Conservation (phyloP, 2,888 invertebrate genomes). For the Gymnocheta viridis region DNA sequence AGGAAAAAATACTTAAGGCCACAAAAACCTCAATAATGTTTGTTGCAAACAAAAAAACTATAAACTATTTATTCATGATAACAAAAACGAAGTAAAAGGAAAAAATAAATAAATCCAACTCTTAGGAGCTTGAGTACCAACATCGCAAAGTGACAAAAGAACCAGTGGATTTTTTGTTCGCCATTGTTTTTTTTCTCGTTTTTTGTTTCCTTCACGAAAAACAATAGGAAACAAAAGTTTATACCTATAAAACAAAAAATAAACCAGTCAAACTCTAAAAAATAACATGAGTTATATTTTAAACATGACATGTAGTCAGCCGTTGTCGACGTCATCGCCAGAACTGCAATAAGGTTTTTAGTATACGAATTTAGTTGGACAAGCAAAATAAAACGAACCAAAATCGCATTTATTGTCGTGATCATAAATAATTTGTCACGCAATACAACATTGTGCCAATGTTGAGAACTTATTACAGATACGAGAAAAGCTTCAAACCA, state of each 20-base stretch:
- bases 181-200: slow-evolving; percentile 21
- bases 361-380: slow-evolving; percentile 22
- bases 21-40: slow-evolving; percentile 65
- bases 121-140: slow-evolving; percentile 10
- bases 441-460: slow-evolving; percentile 55
- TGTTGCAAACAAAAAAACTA: slow-evolving; percentile 22
- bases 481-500: neutral
- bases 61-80: slow-evolving; percentile 52
- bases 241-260: slow-evolving; percentile 12
- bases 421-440: slow-evolving; percentile 72
- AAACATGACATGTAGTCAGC: slow-evolving; percentile 59
- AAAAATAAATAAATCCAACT: slow-evolving; percentile 8
- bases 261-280: slow-evolving; percentile 64
- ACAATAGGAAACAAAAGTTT: slow-evolving; percentile 17
- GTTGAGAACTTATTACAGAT: neutral
- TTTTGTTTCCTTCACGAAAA: slow-evolving; percentile 16
- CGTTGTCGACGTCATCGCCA: slow-evolving; percentile 27
- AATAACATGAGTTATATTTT: slow-evolving; percentile 65
- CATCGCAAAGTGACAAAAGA: slow-evolving; percentile 44
- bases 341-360: slow-evolving; percentile 42
- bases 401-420: slow-evolving; percentile 63
- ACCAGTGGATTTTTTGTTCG: slow-evolving; percentile 3
- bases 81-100: slow-evolving; percentile 24
- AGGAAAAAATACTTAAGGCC: slow-evolving; percentile 30
- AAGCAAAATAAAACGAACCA: slow-evolving; percentile 34